A percentile compares a stretch with the other conserved stretches of the same genome.
These are phyloP conservation scores for Camponotus pennsylvanicus DNA, from an alignment of 1,140 invertebrate species.

Conservation along the genomic window DNA sequence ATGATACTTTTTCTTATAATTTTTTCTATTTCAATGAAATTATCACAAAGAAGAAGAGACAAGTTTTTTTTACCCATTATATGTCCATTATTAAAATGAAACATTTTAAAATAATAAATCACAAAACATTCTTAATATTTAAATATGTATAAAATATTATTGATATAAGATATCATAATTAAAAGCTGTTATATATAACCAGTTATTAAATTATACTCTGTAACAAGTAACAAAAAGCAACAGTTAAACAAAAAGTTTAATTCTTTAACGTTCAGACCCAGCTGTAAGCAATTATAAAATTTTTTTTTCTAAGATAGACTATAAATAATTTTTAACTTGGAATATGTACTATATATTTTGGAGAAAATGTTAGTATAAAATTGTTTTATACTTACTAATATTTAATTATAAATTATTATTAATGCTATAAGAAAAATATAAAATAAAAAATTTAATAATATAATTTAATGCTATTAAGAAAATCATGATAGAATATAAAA, in stretches of 20 bases:
- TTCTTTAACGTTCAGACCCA: conserved; percentile 69
- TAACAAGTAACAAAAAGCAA: conserved; percentile 21
- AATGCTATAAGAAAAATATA: too few species aligned
- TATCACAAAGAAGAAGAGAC: conserved; percentile 17
- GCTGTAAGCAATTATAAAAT: conserved; percentile 67
- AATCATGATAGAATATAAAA: not conserved
- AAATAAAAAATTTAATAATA: not conserved
- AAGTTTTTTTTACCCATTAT: not conserved
- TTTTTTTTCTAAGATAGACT: conserved; percentile 37
- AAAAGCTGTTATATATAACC: conserved; percentile 32
- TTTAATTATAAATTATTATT: not conserved
- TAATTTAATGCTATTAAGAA: conserved; percentile 23
- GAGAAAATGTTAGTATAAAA: not conserved
- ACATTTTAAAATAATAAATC: not conserved
- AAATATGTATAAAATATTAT: not conserved
- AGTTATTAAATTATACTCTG: conserved; percentile 4
- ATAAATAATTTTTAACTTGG: conserved; percentile 58
- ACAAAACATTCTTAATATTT: conserved; percentile 19
- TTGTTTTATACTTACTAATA: not conserved
- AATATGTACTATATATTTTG: not conserved
- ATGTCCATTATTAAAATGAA: not conserved
- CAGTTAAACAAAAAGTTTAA: conserved; percentile 41
- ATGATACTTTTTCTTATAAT: not conserved
- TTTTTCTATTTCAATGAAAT: conserved; percentile 30
- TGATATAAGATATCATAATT: not conserved